Percentiles rank a stretch among this genome's conserved stretches.
These are phyloP conservation scores for Drosophila pegasa DNA, from an alignment of 2,888 invertebrate genomes.

Conservation along the genomic window DNA sequence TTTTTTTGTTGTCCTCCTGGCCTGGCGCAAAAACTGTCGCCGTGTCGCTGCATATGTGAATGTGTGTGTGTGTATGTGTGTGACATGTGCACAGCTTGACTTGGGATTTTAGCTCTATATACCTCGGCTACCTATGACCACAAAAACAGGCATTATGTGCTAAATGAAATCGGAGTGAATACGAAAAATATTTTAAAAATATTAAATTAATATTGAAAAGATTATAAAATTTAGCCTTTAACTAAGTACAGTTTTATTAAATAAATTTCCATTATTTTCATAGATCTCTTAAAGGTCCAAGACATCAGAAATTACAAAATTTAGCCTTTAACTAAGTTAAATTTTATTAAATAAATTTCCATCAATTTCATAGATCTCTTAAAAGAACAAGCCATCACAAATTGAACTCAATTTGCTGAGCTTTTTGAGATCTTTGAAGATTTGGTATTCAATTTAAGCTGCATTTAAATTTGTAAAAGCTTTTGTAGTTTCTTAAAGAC, in stretches of 20 bases:
- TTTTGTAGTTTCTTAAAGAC: too few relatives aligned
- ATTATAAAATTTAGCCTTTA: too few relatives aligned
- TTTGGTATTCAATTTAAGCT: not conserved
- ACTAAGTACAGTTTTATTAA: too few relatives aligned
- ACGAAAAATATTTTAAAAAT: not conserved
- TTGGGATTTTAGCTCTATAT: slow-evolving; percentile 33
- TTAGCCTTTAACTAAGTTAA: too few relatives aligned
- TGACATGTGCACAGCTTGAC: slow-evolving; percentile 67
- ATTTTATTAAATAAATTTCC: too few relatives aligned
- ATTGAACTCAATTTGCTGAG: too few relatives aligned
- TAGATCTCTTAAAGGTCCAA: too few relatives aligned
- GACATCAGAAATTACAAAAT: too few relatives aligned
- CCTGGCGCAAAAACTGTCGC: slow-evolving; percentile 59
- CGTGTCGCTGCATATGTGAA: slow-evolving; percentile 35
- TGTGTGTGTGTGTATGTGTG: slow-evolving; percentile 27
- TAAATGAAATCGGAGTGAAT: not conserved
- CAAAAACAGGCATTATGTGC: slow-evolving; percentile 3
- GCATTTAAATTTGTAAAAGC: not conserved
- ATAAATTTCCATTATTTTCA: too few relatives aligned
- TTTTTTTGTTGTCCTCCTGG: slow-evolving; percentile 3
- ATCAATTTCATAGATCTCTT: too few relatives aligned
- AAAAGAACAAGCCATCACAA: too few relatives aligned
- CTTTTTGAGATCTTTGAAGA: not conserved
- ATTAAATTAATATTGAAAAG: too few relatives aligned
- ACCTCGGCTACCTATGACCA: not conserved